Conservation (phyloP, 2,797 vertebrate genomes). For the Centroberyx gerrardi region DNA sequence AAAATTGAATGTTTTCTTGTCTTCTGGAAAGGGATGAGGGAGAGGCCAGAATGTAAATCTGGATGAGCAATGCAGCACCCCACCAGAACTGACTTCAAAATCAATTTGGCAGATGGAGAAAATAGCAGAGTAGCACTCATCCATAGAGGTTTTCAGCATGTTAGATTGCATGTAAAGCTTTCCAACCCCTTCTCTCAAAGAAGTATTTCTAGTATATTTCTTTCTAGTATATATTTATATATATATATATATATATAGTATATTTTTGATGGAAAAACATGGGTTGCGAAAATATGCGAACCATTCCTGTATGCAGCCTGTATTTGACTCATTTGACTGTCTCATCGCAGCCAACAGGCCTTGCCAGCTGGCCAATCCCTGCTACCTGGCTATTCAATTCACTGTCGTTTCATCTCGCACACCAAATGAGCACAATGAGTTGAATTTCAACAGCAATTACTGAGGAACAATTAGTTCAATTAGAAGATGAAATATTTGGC, state of each 20-base stretch:
- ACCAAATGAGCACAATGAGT: slow-evolving; percentile 44
- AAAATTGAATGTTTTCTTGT: background rate
- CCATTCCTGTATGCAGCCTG: slow-evolving; percentile 3
- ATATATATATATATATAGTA: background rate
- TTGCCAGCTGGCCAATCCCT: slow-evolving; percentile 52
- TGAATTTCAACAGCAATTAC: slow-evolving; percentile 40
- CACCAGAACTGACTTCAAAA: slow-evolving; percentile 22
- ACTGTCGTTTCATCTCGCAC: slow-evolving; percentile 41
- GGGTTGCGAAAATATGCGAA: slow-evolving; percentile 40
- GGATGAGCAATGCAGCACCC: background rate
- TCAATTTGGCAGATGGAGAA: slow-evolving; percentile 20
- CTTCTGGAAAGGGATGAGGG: slow-evolving; percentile 10
- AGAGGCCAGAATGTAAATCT: slow-evolving; percentile 15
- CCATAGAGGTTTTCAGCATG: slow-evolving; percentile 3
- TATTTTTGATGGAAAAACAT: no score
- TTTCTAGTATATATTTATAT: background rate
- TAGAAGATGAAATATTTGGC: slow-evolving; percentile 30
- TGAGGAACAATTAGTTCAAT: slow-evolving; percentile 49
- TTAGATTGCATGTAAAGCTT: background rate
- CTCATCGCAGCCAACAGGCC: slow-evolving; percentile 40
- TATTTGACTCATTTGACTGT: slow-evolving; percentile 34
- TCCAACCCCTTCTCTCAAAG: slow-evolving; percentile 8
- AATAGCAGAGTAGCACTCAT: background rate
- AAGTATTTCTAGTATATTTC: background rate
- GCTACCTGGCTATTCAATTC: slow-evolving; percentile 44